phyloP scores from a whole-genome alignment of 2,113 vertebrate species.

The Prunella himalayana region DNA sequence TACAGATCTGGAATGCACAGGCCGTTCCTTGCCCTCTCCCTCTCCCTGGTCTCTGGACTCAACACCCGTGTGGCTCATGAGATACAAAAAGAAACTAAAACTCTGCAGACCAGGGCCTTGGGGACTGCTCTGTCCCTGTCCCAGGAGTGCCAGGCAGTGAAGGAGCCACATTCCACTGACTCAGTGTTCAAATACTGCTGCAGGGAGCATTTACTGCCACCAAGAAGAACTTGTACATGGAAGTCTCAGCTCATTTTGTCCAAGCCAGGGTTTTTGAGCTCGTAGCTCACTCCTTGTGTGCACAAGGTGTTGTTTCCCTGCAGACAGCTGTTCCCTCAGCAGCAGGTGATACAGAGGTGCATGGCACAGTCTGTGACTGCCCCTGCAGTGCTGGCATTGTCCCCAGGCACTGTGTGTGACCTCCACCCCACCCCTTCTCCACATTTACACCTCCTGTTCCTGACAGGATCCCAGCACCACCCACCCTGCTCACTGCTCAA shows the following conservation, averaged over 20 bases:
- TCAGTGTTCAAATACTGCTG: not conserved
- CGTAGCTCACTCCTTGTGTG: not conserved
- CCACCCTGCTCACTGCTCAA: not conserved
- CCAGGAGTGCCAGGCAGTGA: not conserved
- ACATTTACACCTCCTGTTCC: not conserved
- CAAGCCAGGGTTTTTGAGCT: not conserved
- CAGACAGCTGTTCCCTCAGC: not conserved
- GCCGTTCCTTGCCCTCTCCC: not conserved
- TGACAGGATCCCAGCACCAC: not conserved
- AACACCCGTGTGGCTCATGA: not conserved
- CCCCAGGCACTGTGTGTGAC: not conserved
- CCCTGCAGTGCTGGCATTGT: not conserved
- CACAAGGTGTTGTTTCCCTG: not conserved
- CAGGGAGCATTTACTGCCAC: not conserved
- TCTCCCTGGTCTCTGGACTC: not conserved
- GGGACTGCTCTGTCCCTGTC: not conserved
- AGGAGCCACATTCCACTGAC: not conserved
- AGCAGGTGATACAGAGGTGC: not conserved
- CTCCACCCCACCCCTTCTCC: not conserved
- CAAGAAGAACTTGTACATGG: rapidly evolving
- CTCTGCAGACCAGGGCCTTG: not conserved
- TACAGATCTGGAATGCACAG: not conserved
- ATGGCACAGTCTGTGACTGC: rapidly evolving
- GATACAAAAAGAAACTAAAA: not conserved
- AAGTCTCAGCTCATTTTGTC: not conserved